A percentile compares a stretch with the other conserved stretches of the same genome.
phyloP scores from a whole-genome alignment of 2,113 vertebrate species.

The Oceanodroma tethys region DNA sequence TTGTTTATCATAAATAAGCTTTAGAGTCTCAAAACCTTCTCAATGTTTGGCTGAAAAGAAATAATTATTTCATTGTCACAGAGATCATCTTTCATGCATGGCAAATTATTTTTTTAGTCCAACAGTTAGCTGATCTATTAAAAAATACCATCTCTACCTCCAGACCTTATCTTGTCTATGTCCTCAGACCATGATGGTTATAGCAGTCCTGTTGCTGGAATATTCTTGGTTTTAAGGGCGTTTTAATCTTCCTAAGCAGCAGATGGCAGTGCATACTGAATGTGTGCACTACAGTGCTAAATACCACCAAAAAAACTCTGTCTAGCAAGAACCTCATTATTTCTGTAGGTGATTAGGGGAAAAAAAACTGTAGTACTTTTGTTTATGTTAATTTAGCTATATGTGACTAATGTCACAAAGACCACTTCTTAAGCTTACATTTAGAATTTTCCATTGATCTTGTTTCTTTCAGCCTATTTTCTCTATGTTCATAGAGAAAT shows the following conservation, averaged over 20 bases:
- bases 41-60: neutral
- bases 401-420: neutral
- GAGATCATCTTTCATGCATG: neutral
- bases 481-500: neutral
- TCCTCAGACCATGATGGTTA: neutral
- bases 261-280: conserved; percentile 14
- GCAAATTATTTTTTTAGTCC: neutral
- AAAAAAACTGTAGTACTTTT: neutral
- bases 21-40: neutral
- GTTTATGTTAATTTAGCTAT: neutral
- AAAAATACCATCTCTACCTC: neutral
- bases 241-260: conserved; percentile 15
- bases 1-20: neutral
- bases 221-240: neutral
- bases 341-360: neutral
- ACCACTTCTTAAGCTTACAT: neutral
- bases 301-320: neutral
- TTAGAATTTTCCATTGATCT: neutral
- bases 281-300: neutral
- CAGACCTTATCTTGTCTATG: neutral
- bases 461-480: neutral
- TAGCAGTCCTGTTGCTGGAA: neutral
- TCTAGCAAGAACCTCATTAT: neutral
- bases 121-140: neutral
- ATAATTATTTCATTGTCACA: neutral